Evolutionary conservation across 2,113 vertebrate species (phyloP).

Genomic region (Oryzias melastigma): DNA sequence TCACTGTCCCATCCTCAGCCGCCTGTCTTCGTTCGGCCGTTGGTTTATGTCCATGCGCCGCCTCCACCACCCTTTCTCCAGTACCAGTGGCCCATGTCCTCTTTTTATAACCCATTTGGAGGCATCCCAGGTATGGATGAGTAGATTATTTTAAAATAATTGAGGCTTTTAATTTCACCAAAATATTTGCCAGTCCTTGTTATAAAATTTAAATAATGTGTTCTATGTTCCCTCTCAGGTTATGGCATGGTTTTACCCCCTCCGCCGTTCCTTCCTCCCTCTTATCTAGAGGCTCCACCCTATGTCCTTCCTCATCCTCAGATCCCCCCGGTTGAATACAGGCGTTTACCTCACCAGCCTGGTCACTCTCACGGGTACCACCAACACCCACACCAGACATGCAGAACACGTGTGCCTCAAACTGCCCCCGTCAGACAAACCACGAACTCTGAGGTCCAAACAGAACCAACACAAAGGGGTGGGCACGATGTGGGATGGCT

Average conservation of each 20-base stretch:
- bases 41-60: constrained; percentile 47
- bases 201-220: rapidly evolving
- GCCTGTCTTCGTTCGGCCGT: background rate
- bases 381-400: constrained; percentile 34
- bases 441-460: constrained; percentile 61
- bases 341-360: constrained; percentile 46
- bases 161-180: background rate
- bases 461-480: constrained; percentile 22
- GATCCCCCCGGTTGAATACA: constrained; percentile 56
- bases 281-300: constrained; percentile 59
- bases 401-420: constrained; percentile 22
- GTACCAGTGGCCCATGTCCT: constrained; percentile 65
- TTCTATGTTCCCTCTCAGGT: constrained; percentile 40
- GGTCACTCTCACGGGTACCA: background rate
- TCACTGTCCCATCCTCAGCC: constrained; percentile 5
- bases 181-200: background rate
- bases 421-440: constrained; percentile 15
- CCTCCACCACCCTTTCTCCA: constrained; percentile 39
- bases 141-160: background rate
- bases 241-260: constrained; percentile 62
- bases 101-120: constrained; percentile 49
- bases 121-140: constrained; percentile 61
- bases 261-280: constrained; percentile 28
- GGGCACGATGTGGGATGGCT: background rate
- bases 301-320: constrained; percentile 60